These are phyloP conservation scores for Drosophila cognata DNA, from an alignment of 2,888 invertebrate species.

Conservation along the genomic window DNA sequence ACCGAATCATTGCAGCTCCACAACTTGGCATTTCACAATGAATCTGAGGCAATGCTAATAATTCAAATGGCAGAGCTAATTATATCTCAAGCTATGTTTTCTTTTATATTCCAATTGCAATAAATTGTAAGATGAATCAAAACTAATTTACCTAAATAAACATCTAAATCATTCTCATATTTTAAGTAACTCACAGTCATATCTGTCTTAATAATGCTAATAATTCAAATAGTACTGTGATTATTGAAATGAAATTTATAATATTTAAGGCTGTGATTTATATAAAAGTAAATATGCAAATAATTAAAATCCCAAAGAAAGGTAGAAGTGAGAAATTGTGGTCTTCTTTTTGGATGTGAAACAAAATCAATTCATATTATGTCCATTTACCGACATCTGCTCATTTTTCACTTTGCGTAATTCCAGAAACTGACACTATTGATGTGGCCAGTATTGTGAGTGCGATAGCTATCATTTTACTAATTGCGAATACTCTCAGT, in stretches of 20 bases:
- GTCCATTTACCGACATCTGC: too few species aligned
- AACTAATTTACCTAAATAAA: background rate
- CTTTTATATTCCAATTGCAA: background rate
- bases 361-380: too few species aligned
- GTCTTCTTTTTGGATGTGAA: background rate
- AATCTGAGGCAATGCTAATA: conserved; percentile 27
- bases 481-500: conserved; percentile 66
- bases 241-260: background rate
- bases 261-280: background rate
- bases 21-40: conserved; percentile 53
- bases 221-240: background rate
- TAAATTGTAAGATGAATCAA: background rate
- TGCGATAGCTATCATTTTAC: conserved; percentile 65
- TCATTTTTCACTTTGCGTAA: background rate
- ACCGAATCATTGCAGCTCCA: conserved; percentile 40
- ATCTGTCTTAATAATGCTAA: background rate
- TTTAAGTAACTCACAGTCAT: background rate
- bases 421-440: conserved; percentile 22
- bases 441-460: conserved; percentile 29
- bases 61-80: background rate
- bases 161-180: background rate
- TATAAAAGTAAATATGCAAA: background rate
- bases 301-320: background rate
- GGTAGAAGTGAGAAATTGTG: background rate
- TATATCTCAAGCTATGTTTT: background rate